Evolutionary conservation across 92 coral and sea anemone genomes (phyloP), one percentile per base, ranked within the genome.

Genomic region (Actinernus sp.): DNA sequence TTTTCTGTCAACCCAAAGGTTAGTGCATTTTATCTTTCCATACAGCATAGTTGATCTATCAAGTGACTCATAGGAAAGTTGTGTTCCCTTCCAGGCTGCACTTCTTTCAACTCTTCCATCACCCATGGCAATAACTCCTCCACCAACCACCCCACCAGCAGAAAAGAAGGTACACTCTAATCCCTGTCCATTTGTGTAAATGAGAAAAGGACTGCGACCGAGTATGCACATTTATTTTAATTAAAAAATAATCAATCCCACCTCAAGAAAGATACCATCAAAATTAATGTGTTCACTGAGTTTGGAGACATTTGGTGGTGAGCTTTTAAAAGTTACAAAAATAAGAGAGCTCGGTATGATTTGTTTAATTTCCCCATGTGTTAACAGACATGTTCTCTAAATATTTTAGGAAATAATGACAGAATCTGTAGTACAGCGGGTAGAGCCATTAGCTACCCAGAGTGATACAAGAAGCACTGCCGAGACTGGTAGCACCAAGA

Each of bases 61-160:
- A 3, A 5, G 3, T 17, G 2, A 11, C 23, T 18, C 19, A 5
- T 1, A 2, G 30, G 23, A 61, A 22, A 40, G 20, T 16, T 36
- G 38, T 26, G 24, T 33, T 7, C 10, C 39, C 33, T 58, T 43
- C 1, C 34, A 81, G 90, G 85, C 74, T 16, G 85, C 78, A 2
- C 36, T 89, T 0, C 58, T 68, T 45, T 81, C 88, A 10, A 62
- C 87, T 2, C 71, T 90, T 21, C 96, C 92, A 32, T 85, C 96
- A 43, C 91, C 96, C 12, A 71, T 90, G 73, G 92, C 89, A 22
- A 85, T 89, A 32, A 85, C 96, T 24, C 96, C 96, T 2, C 96
- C 92, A 24, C 96, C 92, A 39, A 83, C 78, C 31, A 85, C 96
- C 26, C 96, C 96, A 37, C 92, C 96, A 0, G 88, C 96, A 2